phyloP scores from a whole-genome alignment of 2,888 invertebrate genomes.

The Slavum lentiscoides region DNA sequence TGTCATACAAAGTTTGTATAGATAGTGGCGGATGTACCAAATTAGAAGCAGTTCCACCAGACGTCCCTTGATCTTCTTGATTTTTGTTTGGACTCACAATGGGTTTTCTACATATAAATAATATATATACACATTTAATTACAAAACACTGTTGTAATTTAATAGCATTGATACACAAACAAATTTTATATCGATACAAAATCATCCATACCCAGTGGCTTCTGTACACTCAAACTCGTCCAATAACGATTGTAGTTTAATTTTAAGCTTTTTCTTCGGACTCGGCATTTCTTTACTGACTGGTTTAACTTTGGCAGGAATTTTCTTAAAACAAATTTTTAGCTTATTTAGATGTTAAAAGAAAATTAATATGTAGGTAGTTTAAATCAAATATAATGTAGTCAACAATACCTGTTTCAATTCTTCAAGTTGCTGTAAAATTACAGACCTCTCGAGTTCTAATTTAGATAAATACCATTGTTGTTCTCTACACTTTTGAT shows the following conservation, averaged over 20 bases:
- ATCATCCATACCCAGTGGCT: slow-evolving; percentile 18
- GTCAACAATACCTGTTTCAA: slow-evolving; percentile 32
- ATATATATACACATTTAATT: not conserved
- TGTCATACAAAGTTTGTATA: slow-evolving; percentile 30
- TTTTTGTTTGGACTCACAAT: not conserved
- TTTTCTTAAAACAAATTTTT: slow-evolving; percentile 8
- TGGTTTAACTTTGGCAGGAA: slow-evolving; percentile 33
- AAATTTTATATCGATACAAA: not conserved
- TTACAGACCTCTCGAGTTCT: slow-evolving; percentile 33
- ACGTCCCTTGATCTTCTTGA: slow-evolving; percentile 3
- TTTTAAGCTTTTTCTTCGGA: slow-evolving; percentile 43
- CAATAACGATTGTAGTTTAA: slow-evolving; percentile 43
- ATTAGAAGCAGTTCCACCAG: slow-evolving; percentile 23
- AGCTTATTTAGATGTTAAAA: no score
- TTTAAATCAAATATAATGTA: not conserved
- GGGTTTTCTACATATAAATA: not conserved
- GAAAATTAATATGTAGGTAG: not conserved
- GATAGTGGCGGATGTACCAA: slow-evolving; percentile 11
- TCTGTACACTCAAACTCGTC: slow-evolving; percentile 45
- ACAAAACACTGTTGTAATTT: not conserved
- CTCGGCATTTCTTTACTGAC: slow-evolving; percentile 16
- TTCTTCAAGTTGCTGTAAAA: slow-evolving; percentile 33
- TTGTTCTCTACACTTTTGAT: slow-evolving; percentile 89
- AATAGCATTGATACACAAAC: not conserved
- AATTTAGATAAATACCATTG: slow-evolving; percentile 71